Percentiles rank a stretch among this genome's conserved stretches.
Conservation (phyloP, 2,113 vertebrate species). For the Caretta caretta region DNA sequence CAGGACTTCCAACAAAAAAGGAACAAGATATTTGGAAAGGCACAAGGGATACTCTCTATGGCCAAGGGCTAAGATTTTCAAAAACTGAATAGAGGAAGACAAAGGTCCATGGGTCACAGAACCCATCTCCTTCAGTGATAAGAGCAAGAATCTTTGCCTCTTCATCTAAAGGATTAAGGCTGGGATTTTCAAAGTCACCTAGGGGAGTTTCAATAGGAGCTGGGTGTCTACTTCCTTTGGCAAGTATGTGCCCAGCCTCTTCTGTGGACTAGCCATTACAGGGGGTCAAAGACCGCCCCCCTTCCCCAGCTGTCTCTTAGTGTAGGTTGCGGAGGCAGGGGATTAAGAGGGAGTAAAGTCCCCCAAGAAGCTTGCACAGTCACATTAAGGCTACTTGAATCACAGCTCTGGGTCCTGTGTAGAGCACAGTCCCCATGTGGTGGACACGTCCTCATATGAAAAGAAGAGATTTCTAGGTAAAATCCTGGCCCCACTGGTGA, state of each 20-base stretch:
- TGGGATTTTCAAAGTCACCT: neutral
- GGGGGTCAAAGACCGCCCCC: neutral
- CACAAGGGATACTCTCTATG: neutral
- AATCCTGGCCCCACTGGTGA: rapidly evolving
- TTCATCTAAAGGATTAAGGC: neutral
- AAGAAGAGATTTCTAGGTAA: neutral
- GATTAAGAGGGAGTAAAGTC: neutral
- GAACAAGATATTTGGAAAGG: rapidly evolving
- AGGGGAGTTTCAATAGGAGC: neutral
- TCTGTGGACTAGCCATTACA: neutral
- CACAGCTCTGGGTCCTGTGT: neutral
- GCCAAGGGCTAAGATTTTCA: neutral
- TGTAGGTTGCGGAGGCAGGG: neutral
- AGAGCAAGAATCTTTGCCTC: rapidly evolving
- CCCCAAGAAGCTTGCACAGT: neutral
- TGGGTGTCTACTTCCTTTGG: rapidly evolving
- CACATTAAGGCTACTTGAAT: neutral
- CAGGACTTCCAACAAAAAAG: neutral
- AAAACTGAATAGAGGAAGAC: neutral
- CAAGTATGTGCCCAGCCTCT: neutral
- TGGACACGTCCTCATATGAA: neutral
- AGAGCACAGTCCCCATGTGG: neutral
- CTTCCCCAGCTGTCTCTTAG: neutral
- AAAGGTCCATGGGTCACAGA: neutral
- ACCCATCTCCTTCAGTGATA: neutral